phyloP scores from a whole-genome alignment of 2,113 vertebrate species.

The Limanda limanda region DNA sequence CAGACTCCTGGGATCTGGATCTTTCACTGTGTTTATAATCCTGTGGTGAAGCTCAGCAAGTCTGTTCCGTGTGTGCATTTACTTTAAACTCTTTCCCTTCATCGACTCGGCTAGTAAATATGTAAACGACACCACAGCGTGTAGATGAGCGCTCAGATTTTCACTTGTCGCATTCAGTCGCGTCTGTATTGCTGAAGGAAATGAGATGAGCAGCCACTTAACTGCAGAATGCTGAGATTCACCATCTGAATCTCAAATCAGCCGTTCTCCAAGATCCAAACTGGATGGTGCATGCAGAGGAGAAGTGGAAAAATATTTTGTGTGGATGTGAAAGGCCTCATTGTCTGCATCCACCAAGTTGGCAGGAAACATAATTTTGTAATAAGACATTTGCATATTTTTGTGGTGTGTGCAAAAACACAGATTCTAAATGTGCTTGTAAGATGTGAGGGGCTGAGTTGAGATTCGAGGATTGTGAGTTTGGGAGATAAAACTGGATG shows the following conservation, averaged over 20 bases:
- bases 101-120: neutral
- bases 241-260: slow-evolving; percentile 51
- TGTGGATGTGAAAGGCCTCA: neutral
- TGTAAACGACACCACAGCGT: neutral
- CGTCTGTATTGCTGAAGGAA: neutral
- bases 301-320: neutral
- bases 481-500: neutral
- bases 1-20: slow-evolving; percentile 38
- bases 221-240: slow-evolving; percentile 36
- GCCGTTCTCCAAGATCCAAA: neutral
- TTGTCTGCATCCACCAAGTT: neutral
- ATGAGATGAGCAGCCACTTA: neutral
- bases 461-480: slow-evolving; percentile 46
- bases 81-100: neutral
- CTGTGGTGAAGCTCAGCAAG: slow-evolving; percentile 47
- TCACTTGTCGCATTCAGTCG: neutral
- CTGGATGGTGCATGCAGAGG: neutral
- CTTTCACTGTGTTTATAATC: slow-evolving; percentile 23
- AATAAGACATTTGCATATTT: neutral
- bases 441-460: slow-evolving; percentile 30
- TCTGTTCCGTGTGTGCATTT: neutral
- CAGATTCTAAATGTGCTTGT: neutral
- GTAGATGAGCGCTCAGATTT: neutral
- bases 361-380: neutral
- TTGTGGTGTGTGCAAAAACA: too few relatives aligned